These are phyloP conservation scores for Eidolon dupreanum DNA, from an alignment of 2,797 vertebrate genomes.

Conservation along the genomic window DNA sequence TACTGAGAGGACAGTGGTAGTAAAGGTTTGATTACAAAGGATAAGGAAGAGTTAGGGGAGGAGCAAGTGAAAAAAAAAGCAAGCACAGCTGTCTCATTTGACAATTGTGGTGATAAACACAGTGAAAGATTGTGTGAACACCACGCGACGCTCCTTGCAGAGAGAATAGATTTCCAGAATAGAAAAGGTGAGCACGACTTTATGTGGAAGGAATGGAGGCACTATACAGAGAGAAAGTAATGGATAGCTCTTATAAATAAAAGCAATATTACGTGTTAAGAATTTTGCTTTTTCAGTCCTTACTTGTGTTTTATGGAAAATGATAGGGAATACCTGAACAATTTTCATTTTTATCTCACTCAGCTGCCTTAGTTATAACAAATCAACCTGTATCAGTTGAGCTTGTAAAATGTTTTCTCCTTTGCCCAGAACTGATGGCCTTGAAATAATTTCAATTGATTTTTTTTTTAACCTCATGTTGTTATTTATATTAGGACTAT, in stretches of 20 bases:
- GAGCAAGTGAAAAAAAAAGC: neutral
- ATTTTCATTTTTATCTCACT: neutral
- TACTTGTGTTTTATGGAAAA: neutral
- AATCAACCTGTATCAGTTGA: neutral
- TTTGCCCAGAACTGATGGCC: neutral
- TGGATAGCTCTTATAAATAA: neutral
- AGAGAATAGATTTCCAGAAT: neutral
- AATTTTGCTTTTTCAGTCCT: neutral
- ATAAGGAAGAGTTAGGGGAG: neutral
- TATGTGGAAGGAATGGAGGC: neutral
- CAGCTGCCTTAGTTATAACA: neutral
- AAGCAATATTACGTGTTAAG: neutral
- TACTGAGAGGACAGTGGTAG: neutral
- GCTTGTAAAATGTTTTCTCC: neutral
- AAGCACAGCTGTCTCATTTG: neutral
- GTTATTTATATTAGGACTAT: neutral
- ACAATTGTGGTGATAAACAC: neutral
- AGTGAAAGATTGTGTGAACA: neutral
- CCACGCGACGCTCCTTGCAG: neutral
- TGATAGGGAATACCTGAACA: neutral
- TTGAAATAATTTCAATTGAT: neutral
- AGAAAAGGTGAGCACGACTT: neutral
- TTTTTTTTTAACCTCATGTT: neutral
- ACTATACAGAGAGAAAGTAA: neutral
- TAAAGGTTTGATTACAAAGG: neutral